Percentiles rank a stretch among this genome's conserved stretches.
These are phyloP conservation scores for Panulirus ornatus DNA, from an alignment of 1,140 invertebrate species.

Conservation along the genomic window DNA sequence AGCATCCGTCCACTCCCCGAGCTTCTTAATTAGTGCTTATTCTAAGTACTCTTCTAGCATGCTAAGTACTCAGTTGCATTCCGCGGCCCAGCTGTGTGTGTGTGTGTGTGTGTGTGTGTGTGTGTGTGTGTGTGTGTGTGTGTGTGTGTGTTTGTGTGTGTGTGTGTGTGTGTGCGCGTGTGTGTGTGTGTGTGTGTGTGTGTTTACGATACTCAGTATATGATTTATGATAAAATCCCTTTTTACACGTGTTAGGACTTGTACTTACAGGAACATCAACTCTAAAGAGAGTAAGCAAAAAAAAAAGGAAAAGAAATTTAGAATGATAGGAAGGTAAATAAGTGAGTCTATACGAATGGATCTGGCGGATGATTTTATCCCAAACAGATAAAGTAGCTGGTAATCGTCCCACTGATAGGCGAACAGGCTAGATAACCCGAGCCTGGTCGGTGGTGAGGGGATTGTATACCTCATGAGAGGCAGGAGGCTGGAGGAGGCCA, in stretches of 20 bases:
- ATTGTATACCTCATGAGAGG: not conserved
- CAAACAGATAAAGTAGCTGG: too few relatives aligned
- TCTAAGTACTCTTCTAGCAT: not conserved
- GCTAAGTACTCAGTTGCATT: not conserved
- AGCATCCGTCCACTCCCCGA: not conserved
- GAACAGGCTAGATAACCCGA: too few relatives aligned
- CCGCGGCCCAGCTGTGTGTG: constrained; percentile 17
- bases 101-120: not conserved
- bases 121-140: not conserved
- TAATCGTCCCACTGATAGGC: too few relatives aligned
- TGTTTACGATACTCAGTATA: too few relatives aligned
- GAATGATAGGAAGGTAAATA: not conserved
- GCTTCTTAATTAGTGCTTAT: constrained; percentile 30
- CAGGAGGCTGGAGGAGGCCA: not conserved
- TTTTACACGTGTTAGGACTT: too few relatives aligned
- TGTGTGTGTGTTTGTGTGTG: constrained; percentile 4
- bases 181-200: not conserved
- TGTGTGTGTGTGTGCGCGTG: not conserved
- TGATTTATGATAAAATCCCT: too few relatives aligned
- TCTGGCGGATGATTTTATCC: too few relatives aligned
- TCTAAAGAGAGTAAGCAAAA: not conserved
- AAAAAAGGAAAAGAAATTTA: not conserved
- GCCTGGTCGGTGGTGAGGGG: not conserved
- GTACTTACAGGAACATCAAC: too few relatives aligned
- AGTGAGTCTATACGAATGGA: not conserved